phyloP scores from a whole-genome alignment of 2,797 vertebrate genomes.

The Hylomyscus alleni region DNA sequence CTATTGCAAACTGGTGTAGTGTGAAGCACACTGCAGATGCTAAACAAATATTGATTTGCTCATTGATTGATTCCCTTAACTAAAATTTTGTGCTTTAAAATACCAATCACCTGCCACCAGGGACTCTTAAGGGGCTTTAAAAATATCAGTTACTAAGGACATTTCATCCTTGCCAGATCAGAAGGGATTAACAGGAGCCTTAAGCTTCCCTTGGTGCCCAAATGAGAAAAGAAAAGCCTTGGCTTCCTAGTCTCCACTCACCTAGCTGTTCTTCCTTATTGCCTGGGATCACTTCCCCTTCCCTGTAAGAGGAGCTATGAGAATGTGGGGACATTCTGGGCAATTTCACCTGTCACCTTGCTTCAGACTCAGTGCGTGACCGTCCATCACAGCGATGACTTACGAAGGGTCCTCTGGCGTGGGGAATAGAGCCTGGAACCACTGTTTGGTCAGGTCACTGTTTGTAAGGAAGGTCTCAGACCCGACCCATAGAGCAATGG shows the following conservation, averaged over 20 bases:
- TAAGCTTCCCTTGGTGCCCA: not conserved
- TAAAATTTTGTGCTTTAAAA: slow-evolving; percentile 75
- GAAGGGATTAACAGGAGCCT: slow-evolving; percentile 32
- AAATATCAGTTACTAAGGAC: slow-evolving; percentile 49
- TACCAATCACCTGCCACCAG: slow-evolving; percentile 47
- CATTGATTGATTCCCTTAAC: slow-evolving; percentile 53
- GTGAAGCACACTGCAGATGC: slow-evolving; percentile 10
- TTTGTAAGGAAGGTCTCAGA: not conserved
- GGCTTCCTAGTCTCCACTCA: not conserved
- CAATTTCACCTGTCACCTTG: not conserved
- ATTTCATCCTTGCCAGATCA: slow-evolving; percentile 46
- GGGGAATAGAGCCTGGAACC: not conserved
- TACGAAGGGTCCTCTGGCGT: not conserved
- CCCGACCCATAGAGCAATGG: not conserved
- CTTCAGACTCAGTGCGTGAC: not conserved
- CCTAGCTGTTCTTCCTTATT: not conserved
- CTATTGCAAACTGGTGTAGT: not conserved
- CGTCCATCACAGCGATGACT: not conserved
- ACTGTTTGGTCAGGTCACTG: not conserved
- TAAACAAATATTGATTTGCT: slow-evolving; percentile 60
- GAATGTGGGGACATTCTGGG: not conserved
- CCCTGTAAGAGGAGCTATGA: not conserved
- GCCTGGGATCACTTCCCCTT: not conserved
- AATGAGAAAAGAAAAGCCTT: not conserved
- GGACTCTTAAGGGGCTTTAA: slow-evolving; percentile 58